Evolutionary conservation across 92 coral and sea anemone genomes (phyloP), one percentile per base, ranked within the genome.

Genomic region (Epizoanthus fatuus): DNA sequence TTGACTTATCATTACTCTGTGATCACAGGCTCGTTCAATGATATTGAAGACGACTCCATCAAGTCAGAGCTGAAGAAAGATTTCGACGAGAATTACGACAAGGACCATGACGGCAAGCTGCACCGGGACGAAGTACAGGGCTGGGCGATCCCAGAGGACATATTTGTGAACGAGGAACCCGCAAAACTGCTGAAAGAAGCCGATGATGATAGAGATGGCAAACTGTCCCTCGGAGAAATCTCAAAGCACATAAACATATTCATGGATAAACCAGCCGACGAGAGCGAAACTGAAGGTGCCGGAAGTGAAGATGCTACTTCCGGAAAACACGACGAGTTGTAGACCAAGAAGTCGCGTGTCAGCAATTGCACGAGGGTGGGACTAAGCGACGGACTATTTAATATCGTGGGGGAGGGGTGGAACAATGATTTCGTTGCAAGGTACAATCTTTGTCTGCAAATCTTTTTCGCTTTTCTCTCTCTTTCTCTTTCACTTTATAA

Each of bases 121-220:
- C 89, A 90, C 75, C 84, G 84, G 38, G 85, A 83, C 14, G 98
- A 94, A 66, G 84, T 94, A 84, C 79, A 69, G 57, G 59, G 84
- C 40, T 94, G 98, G 98, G 91, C 93, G 9, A 92, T 94, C 86
- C 98, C 98, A 14, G 98, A 94, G 13, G 98, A 94, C 20, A 93
- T 90, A 55, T 93, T 94, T 89, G 82, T 95, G 4, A 84, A 68
- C 29, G 98, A 94, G 59, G 96, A 94, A 69, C 96, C 98, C 1
- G 90, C 94, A 67, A 88, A 89, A 59, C 91, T 94, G 86, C 89
- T 94, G 51, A 90, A 90, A 71, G 98, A 94, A 54, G 98, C 93
- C 29, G 98, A 94, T 60, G 98, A 94, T 32, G 79, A 94, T 70
- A 92, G 90, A 80, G 95, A 94, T n/a, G 96, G 94, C 35, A 90